These are phyloP conservation scores for Xiphorhynchus elegans DNA, from an alignment of 2,113 vertebrate genomes.

Conservation along the genomic window DNA sequence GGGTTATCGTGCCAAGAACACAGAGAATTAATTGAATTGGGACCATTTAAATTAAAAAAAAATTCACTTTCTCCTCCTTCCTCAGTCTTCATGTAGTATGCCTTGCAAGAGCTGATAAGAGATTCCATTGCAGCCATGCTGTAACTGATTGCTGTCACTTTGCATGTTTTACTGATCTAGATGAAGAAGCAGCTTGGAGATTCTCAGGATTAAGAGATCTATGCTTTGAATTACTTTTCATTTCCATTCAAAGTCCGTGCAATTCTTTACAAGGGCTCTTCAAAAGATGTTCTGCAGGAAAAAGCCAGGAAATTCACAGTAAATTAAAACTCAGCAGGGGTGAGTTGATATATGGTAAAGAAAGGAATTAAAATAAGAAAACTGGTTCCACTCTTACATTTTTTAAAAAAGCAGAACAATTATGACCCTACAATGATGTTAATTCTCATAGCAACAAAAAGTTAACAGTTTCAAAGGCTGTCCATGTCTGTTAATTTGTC, in stretches of 20 bases:
- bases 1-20: background rate
- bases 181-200: background rate
- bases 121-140: background rate
- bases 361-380: background rate
- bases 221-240: background rate
- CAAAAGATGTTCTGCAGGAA: constrained; percentile 4
- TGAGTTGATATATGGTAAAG: background rate
- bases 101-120: background rate
- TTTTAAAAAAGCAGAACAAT: background rate
- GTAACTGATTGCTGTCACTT: background rate
- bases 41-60: background rate
- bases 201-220: constrained; percentile 15
- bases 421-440: background rate
- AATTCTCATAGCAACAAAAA: background rate
- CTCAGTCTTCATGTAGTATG: background rate
- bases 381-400: background rate
- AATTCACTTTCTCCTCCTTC: background rate
- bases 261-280: background rate
- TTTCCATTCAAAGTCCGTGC: background rate
- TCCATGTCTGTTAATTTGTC: background rate
- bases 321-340: background rate
- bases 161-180: background rate
- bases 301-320: constrained; percentile 2
- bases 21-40: background rate
- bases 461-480: background rate